Conservation (phyloP, 2,113 vertebrate species). For the Hemiprocne comata region DNA sequence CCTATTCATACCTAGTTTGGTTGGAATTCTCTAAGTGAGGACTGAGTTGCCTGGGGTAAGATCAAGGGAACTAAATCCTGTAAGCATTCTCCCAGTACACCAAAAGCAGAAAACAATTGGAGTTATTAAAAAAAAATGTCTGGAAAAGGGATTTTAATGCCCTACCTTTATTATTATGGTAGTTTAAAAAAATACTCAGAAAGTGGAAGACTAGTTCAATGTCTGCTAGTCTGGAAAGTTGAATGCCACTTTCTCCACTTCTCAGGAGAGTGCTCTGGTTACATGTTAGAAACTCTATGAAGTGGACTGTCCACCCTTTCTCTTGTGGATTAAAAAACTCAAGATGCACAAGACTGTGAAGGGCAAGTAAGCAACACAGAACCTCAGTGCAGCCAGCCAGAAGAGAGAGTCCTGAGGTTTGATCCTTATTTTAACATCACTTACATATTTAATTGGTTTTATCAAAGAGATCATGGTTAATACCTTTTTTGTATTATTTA, state of each 20-base stretch:
- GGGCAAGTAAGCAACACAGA: neutral
- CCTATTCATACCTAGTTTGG: neutral
- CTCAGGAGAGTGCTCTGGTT: neutral
- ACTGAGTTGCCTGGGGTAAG: neutral
- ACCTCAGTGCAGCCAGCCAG: neutral
- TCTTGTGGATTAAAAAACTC: neutral
- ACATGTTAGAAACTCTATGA: neutral
- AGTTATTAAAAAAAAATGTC: neutral
- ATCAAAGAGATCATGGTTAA: neutral
- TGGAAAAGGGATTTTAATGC: neutral
- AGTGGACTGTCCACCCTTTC: neutral
- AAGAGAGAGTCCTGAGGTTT: neutral
- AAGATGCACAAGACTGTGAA: neutral
- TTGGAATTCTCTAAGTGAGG: neutral
- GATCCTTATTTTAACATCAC: neutral
- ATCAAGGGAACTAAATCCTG: neutral
- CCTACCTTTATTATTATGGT: neutral
- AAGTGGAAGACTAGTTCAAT: neutral
- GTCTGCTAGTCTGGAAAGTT: neutral
- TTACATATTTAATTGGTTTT: neutral
- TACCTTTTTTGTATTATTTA: neutral
- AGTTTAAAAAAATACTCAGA: neutral
- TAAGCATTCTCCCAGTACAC: neutral
- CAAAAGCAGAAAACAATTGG: neutral
- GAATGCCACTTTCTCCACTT: neutral